Conservation (phyloP, 2,888 invertebrate species). For the Tholera decimalis region DNA sequence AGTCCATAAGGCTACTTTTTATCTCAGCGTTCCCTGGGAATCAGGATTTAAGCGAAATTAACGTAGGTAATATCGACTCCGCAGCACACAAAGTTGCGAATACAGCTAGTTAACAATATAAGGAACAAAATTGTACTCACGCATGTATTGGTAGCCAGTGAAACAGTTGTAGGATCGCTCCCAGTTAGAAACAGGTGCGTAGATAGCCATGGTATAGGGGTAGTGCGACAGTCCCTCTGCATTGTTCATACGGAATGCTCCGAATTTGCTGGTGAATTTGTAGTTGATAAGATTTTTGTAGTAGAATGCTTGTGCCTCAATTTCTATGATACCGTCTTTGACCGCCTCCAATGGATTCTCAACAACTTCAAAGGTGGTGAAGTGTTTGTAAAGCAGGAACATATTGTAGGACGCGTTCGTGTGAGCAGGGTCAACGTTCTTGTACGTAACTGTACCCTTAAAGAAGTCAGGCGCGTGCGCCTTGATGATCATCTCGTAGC, state of each 20-base stretch:
- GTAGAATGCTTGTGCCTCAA: constrained; percentile 83
- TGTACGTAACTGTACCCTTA: constrained; percentile 85
- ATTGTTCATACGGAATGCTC: constrained; percentile 83
- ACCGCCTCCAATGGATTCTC: constrained; percentile 83
- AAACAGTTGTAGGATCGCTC: constrained; percentile 73
- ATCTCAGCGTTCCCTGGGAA: no score
- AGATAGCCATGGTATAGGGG: constrained; percentile 69
- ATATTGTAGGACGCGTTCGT: constrained; percentile 84
- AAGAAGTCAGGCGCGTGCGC: constrained; percentile 90
- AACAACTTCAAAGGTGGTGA: constrained; percentile 81
- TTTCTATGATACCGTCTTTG: constrained; percentile 86
- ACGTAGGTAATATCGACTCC: no score
- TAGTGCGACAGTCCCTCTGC: constrained; percentile 10
- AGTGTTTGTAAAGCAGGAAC: constrained; percentile 80
- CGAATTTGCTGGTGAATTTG: constrained; percentile 83
- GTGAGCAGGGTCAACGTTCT: constrained; percentile 83
- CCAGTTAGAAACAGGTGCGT: constrained; percentile 78
- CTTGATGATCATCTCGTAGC: constrained; percentile 89
- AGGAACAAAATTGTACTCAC: constrained; percentile 83
- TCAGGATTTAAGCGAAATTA: no score
- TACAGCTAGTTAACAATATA: no score
- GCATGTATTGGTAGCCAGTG: constrained; percentile 85
- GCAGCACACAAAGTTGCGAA: no score
- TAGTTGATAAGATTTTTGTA: constrained; percentile 86
- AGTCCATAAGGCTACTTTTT: no score